These are phyloP conservation scores for Rhinoptilus africanus DNA, from an alignment of 2,113 vertebrate genomes.

Conservation along the genomic window DNA sequence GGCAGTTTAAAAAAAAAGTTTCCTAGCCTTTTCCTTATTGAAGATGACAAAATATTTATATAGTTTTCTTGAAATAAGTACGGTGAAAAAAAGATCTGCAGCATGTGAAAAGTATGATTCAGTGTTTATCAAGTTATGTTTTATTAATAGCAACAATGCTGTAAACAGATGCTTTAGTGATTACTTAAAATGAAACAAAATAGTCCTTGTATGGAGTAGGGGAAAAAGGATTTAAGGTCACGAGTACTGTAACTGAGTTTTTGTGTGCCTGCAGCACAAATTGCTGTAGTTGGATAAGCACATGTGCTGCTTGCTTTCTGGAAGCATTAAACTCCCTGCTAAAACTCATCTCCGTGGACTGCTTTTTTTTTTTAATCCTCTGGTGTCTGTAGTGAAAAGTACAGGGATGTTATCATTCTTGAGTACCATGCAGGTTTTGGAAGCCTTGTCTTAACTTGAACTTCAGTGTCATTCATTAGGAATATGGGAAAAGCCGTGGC, in stretches of 20 bases:
- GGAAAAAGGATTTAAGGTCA: conserved; percentile 16
- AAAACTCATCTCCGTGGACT: background rate
- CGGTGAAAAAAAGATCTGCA: background rate
- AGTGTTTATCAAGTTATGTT: conserved; percentile 36
- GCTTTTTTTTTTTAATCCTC: background rate
- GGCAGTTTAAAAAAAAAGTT: background rate
- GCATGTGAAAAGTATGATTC: conserved; percentile 42
- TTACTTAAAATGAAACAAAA: conserved; percentile 36
- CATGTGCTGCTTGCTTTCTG: background rate
- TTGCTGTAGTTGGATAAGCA: background rate
- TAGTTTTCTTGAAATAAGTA: background rate
- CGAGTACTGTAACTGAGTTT: background rate
- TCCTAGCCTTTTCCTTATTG: background rate
- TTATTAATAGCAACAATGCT: conserved; percentile 54
- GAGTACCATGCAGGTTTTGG: background rate
- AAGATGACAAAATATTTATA: background rate
- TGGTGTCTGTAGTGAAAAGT: background rate
- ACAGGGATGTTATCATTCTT: background rate
- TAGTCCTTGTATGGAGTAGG: background rate
- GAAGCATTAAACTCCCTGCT: background rate
- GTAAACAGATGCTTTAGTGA: conserved; percentile 52
- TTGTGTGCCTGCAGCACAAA: background rate
- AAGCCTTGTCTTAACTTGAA: background rate
- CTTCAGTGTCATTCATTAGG: background rate
- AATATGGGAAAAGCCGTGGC: background rate